These are phyloP conservation scores for Argentina silus DNA, from an alignment of 2,797 vertebrate species.

Conservation along the genomic window DNA sequence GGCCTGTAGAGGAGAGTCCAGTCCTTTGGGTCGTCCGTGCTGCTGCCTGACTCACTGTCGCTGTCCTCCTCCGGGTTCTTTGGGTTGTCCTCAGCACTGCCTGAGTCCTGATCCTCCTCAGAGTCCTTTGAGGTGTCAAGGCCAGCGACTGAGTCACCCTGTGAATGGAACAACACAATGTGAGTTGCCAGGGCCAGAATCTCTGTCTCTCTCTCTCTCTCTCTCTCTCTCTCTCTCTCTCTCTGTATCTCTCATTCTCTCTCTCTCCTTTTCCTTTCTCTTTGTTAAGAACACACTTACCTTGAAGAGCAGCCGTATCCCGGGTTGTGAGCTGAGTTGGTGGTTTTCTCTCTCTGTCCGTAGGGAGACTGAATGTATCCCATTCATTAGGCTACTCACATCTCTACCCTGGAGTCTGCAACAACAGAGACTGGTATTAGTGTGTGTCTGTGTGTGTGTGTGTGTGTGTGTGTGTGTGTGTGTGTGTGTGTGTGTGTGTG, in stretches of 20 bases:
- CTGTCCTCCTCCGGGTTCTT: constrained; percentile 59
- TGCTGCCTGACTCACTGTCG: constrained; percentile 62
- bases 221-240: neutral
- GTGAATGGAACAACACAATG: constrained; percentile 11
- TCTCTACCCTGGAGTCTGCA: constrained; percentile 54
- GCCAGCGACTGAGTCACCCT: constrained; percentile 39
- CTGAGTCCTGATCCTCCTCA: constrained; percentile 60
- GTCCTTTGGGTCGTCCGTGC: constrained; percentile 49
- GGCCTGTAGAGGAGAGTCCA: constrained; percentile 58
- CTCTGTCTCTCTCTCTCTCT: neutral
- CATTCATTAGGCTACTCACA: constrained; percentile 44
- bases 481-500: neutral
- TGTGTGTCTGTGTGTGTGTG: neutral
- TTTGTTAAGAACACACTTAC: constrained; percentile 37
- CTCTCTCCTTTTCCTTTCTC: neutral
- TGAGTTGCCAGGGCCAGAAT: neutral
- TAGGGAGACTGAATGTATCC: constrained; percentile 59
- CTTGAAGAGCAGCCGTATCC: constrained; percentile 53
- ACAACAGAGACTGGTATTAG: constrained; percentile 4
- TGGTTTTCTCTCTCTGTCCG: constrained; percentile 59
- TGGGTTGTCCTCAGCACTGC: constrained; percentile 57
- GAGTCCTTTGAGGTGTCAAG: constrained; percentile 32
- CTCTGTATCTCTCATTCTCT: neutral
- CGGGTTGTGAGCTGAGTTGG: constrained; percentile 51
- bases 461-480: neutral